These are phyloP conservation scores for Kryphioiulus occultus DNA, from an alignment of 2,888 invertebrate genomes.

Conservation along the genomic window DNA sequence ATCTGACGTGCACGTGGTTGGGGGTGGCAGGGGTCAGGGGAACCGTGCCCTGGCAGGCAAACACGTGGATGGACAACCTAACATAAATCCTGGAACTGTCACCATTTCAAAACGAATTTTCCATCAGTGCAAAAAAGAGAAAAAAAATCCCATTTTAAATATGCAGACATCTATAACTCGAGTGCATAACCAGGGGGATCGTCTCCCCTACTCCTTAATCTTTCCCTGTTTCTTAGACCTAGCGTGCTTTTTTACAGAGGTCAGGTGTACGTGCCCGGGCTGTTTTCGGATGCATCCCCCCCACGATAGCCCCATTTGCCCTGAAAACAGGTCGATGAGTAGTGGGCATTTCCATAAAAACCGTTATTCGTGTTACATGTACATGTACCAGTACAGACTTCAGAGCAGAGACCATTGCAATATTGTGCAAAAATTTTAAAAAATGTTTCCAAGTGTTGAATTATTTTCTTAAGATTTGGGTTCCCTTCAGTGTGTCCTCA, in stretches of 20 bases:
- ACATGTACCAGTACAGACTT: too few relatives aligned
- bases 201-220: not conserved
- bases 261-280: conserved; percentile 2
- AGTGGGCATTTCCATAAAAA: not conserved
- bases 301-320: not conserved
- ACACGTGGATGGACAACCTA: conserved; percentile 44
- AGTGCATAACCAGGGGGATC: conserved; percentile 16
- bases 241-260: not conserved
- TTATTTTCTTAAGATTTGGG: not conserved
- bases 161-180: conserved; percentile 32
- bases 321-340: not conserved
- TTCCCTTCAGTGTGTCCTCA: not conserved
- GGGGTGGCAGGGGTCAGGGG: conserved; percentile 7
- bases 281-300: not conserved
- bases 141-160: conserved; percentile 8
- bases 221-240: not conserved
- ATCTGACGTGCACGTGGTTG: conserved; percentile 31
- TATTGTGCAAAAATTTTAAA: too few relatives aligned
- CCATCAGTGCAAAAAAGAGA: conserved; percentile 13
- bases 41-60: conserved; percentile 39
- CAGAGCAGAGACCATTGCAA: too few relatives aligned
- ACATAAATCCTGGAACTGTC: conserved; percentile 45
- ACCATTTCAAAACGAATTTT: conserved; percentile 42
- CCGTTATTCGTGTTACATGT: not conserved
- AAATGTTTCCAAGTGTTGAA: too few relatives aligned